Conservation (phyloP, 2,113 vertebrate species). For the Tyto alba region DNA sequence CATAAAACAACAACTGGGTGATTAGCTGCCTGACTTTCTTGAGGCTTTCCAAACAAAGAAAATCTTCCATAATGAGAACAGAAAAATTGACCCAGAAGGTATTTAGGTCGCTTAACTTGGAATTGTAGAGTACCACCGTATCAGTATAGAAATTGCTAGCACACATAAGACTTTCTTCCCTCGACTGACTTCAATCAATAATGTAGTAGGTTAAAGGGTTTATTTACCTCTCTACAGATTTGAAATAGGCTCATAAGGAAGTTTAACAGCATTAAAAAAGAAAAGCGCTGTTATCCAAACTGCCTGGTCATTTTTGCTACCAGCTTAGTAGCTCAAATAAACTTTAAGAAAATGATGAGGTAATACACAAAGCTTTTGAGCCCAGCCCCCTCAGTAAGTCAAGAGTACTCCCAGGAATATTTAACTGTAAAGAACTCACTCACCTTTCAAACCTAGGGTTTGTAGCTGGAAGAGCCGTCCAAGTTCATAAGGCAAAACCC, state of each 20-base stretch:
- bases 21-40: not conserved
- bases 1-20: not conserved
- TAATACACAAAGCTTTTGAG: not conserved
- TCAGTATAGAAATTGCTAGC: not conserved
- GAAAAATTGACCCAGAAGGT: not conserved
- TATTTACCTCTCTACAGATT: not conserved
- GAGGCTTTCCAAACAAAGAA: not conserved
- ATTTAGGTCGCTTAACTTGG: not conserved
- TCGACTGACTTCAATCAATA: not conserved
- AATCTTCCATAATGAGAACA: not conserved
- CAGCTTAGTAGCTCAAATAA: not conserved
- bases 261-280: not conserved
- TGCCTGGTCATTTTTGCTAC: not conserved
- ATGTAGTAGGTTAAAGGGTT: not conserved
- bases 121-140: not conserved
- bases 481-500: slow-evolving; percentile 99
- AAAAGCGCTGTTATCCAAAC: not conserved
- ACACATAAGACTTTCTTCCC: not conserved
- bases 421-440: slow-evolving; percentile 8
- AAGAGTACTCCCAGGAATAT: not conserved
- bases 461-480: slow-evolving; percentile 98
- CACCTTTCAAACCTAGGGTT: slow-evolving; percentile 97
- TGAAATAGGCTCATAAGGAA: not conserved
- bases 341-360: not conserved
- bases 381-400: not conserved